phyloP scores from a whole-genome alignment of 2,888 invertebrate genomes.

The Charanyca ferruginea region DNA sequence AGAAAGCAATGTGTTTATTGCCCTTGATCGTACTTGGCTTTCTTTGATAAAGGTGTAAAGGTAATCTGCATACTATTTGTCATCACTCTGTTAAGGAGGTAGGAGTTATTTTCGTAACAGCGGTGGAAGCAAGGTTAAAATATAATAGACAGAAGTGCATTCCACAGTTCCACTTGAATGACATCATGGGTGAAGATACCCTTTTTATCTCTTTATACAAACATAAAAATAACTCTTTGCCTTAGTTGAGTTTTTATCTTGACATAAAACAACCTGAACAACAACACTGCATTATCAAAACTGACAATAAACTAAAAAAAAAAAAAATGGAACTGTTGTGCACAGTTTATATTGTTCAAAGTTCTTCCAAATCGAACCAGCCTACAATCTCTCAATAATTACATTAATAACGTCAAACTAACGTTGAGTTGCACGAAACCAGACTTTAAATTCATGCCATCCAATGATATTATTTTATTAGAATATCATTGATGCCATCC shows the following conservation, averaged over 20 bases:
- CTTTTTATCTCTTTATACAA: constrained; percentile 4
- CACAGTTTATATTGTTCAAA: too few relatives aligned
- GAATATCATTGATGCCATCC: too few relatives aligned
- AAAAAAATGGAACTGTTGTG: too few relatives aligned
- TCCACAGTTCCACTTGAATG: constrained; percentile 26
- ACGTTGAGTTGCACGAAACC: too few relatives aligned
- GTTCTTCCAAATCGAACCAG: too few relatives aligned
- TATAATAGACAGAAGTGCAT: constrained; percentile 23
- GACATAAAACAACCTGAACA: background rate
- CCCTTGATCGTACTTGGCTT: constrained; percentile 4
- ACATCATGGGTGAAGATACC: background rate
- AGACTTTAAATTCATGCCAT: too few relatives aligned
- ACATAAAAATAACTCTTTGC: constrained; percentile 3
- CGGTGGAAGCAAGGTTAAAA: constrained; percentile 3
- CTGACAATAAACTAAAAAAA: too few relatives aligned
- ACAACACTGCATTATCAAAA: background rate
- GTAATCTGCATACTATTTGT: background rate
- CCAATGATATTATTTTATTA: too few relatives aligned
- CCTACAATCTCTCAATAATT: too few relatives aligned
- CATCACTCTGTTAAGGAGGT: background rate
- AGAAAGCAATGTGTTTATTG: background rate
- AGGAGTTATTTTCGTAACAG: constrained; percentile 25
- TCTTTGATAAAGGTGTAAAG: background rate
- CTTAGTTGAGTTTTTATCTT: background rate
- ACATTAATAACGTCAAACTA: too few relatives aligned